phyloP scores from a whole-genome alignment of 2,888 invertebrate species.

The Spodoptera picta region DNA sequence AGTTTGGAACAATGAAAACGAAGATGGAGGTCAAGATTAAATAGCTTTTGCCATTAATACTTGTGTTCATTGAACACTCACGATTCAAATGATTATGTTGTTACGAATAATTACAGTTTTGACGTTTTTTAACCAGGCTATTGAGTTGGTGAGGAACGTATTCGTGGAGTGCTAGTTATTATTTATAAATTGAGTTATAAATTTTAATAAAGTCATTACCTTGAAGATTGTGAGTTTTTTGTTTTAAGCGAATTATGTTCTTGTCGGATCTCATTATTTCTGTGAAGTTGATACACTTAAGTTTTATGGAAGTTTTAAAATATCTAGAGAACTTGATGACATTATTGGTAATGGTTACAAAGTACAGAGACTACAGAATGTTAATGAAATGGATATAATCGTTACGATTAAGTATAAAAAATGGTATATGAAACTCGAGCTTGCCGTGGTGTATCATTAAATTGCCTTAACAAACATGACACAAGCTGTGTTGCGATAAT shows the following conservation, averaged over 20 bases:
- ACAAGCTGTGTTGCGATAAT: slow-evolving; percentile 12
- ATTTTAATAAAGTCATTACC: slow-evolving; percentile 49
- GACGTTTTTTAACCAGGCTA: slow-evolving; percentile 80
- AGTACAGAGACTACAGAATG: slow-evolving; percentile 30
- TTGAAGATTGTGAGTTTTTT: slow-evolving; percentile 28
- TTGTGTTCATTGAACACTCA: slow-evolving; percentile 83
- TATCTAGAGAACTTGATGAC: slow-evolving; percentile 34
- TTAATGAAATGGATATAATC: slow-evolving; percentile 28
- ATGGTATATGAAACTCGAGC: slow-evolving; percentile 30
- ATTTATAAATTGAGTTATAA: slow-evolving; percentile 43
- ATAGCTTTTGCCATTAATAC: slow-evolving; percentile 72
- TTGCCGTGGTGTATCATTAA: slow-evolving; percentile 33
- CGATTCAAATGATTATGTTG: slow-evolving; percentile 85
- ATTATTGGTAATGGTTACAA: slow-evolving; percentile 21
- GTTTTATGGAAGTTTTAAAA: slow-evolving; percentile 45
- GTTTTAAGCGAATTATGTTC: slow-evolving; percentile 32
- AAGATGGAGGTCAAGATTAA: slow-evolving; percentile 60
- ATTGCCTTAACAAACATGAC: slow-evolving; percentile 29
- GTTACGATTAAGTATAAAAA: slow-evolving; percentile 31
- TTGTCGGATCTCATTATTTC: slow-evolving; percentile 34
- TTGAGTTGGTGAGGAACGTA: slow-evolving; percentile 48
- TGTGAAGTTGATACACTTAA: slow-evolving; percentile 43
- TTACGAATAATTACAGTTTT: slow-evolving; percentile 84
- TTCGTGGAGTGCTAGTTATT: slow-evolving; percentile 22
- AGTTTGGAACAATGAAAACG: slow-evolving; percentile 34